phyloP scores from a whole-genome alignment of 2,113 vertebrate genomes.

The Laterallus jamaicensis region DNA sequence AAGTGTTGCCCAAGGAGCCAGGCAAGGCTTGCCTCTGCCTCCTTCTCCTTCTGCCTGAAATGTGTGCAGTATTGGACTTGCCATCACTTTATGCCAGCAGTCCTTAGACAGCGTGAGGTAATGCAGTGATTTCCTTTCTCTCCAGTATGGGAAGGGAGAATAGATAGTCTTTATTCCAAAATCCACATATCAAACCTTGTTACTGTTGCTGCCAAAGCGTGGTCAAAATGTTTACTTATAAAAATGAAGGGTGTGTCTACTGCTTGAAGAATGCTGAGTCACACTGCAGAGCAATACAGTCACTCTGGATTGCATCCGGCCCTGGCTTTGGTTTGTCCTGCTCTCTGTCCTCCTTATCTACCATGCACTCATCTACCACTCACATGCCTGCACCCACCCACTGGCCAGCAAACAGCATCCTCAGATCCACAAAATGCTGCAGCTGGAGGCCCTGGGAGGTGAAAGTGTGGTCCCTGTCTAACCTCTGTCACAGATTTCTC shows the following conservation, averaged over 20 bases:
- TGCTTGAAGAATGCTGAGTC: neutral
- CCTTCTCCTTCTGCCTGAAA: neutral
- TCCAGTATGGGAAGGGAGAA: neutral
- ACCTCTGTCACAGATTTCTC: neutral
- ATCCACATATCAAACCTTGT: neutral
- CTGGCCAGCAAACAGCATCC: neutral
- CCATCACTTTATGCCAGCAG: neutral
- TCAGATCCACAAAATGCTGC: neutral
- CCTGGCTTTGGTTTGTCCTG: neutral
- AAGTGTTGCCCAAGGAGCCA: neutral
- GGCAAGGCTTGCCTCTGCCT: neutral
- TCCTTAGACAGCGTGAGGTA: neutral
- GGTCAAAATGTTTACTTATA: neutral
- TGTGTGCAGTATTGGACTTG: neutral
- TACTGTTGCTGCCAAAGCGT: neutral
- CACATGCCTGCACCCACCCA: neutral
- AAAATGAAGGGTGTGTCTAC: neutral
- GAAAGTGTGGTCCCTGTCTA: neutral
- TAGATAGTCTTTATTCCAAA: neutral
- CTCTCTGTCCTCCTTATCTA: rapidly evolving
- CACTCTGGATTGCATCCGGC: neutral
- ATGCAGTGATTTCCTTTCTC: neutral
- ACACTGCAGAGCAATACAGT: neutral
- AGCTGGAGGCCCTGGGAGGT: neutral
- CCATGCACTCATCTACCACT: neutral